These are phyloP conservation scores for Nothobranchius kuhntae DNA, from an alignment of 2,113 vertebrate genomes.

Conservation along the genomic window DNA sequence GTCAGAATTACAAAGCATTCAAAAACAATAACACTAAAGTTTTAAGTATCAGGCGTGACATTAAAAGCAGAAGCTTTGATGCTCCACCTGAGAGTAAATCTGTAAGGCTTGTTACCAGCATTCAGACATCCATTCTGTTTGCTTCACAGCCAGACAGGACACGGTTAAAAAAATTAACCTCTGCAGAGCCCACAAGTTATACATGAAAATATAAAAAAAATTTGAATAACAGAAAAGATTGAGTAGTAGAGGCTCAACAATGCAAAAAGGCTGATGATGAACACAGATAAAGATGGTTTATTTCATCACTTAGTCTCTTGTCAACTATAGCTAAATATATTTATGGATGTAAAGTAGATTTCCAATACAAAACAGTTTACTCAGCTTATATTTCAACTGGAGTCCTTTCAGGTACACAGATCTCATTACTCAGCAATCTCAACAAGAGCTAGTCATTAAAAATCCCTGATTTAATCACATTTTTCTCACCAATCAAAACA, in stretches of 20 bases:
- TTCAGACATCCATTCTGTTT: no score
- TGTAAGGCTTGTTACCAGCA: no score
- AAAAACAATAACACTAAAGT: no score
- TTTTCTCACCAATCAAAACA: constrained; percentile 90
- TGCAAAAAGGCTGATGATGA: background rate
- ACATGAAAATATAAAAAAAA: no score
- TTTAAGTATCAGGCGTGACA: no score
- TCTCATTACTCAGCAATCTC: background rate
- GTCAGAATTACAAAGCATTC: no score
- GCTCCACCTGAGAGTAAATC: no score
- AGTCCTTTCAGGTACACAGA: background rate
- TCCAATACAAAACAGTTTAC: background rate
- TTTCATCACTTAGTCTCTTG: constrained; percentile 26
- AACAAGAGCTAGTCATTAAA: constrained; percentile 17
- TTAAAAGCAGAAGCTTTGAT: no score
- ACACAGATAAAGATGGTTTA: background rate
- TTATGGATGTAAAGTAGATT: constrained; percentile 14
- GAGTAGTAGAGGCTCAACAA: background rate
- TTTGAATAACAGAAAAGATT: background rate
- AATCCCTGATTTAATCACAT: constrained; percentile 5
- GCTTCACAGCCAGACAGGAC: no score
- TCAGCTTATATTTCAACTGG: background rate
- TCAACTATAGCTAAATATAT: constrained; percentile 10
- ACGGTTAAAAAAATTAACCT: no score
- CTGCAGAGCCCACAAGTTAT: no score